A percentile compares a stretch with the other conserved stretches of the same genome.
These are phyloP conservation scores for Parnassius smintheus DNA, from an alignment of 2,888 invertebrate species.

Conservation along the genomic window DNA sequence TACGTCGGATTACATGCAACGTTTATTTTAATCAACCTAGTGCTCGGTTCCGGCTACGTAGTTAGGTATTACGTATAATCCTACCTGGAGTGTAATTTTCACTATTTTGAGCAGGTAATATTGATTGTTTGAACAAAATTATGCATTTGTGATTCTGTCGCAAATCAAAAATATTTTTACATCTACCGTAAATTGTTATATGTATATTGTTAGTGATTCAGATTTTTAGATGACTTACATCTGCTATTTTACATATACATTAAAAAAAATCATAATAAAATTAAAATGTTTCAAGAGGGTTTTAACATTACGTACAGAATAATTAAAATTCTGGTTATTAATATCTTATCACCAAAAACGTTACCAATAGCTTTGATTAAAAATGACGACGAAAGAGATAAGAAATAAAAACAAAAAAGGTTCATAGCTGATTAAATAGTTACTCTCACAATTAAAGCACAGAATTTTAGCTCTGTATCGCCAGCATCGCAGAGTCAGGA, in stretches of 20 bases:
- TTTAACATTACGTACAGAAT: no score
- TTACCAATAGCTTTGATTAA: background rate
- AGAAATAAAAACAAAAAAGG: constrained; percentile 19
- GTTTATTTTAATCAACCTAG: constrained; percentile 65
- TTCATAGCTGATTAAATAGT: constrained; percentile 19
- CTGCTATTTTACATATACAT: no score
- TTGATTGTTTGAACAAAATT: constrained; percentile 10
- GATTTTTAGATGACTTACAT: no score
- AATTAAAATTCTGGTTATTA: no score
- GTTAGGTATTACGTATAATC: constrained; percentile 23
- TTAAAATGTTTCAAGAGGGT: no score
- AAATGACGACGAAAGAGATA: constrained; percentile 1
- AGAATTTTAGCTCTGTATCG: background rate
- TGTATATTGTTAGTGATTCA: no score
- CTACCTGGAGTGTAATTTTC: constrained; percentile 8
- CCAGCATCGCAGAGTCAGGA: no score
- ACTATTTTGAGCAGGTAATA: constrained; percentile 5
- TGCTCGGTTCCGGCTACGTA: constrained; percentile 30
- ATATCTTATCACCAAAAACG: background rate
- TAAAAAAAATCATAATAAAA: no score
- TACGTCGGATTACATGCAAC: constrained; percentile 64
- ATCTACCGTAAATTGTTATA: no score
- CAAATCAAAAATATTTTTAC: no score
- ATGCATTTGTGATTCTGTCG: background rate
- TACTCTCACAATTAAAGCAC: constrained; percentile 21